Conservation (phyloP, 2,888 invertebrate genomes). For the Cephonodes hylas region DNA sequence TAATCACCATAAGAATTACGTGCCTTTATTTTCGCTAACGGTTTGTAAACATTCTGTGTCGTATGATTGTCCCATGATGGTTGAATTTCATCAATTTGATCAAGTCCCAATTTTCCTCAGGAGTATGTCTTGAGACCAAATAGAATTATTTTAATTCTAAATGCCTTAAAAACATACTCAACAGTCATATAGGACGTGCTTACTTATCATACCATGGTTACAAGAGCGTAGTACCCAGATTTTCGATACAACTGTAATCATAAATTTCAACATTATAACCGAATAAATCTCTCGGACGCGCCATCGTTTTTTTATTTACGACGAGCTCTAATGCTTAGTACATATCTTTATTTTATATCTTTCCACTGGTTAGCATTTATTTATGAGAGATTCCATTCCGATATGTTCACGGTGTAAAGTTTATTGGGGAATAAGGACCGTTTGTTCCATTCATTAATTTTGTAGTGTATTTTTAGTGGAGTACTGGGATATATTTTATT, state of each 20-base stretch:
- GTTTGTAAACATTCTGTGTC: no score
- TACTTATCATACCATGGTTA: no score
- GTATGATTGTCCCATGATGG: no score
- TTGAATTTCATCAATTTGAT: no score
- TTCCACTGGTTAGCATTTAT: neutral
- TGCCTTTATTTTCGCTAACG: no score
- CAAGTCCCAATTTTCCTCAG: no score
- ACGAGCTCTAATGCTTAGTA: neutral
- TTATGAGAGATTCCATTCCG: neutral
- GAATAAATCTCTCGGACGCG: neutral
- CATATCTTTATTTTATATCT: neutral
- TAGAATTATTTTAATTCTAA: no score
- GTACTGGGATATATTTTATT: no score
- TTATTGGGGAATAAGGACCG: neutral
- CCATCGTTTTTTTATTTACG: neutral
- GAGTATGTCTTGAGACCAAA: no score
- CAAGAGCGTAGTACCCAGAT: neutral
- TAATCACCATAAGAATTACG: no score
- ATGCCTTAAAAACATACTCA: no score
- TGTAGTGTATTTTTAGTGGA: neutral
- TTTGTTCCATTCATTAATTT: neutral
- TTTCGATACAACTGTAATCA: neutral
- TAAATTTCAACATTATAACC: neutral
- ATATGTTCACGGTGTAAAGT: neutral
- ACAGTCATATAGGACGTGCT: no score